These are phyloP conservation scores for Orius laevigatus DNA, from an alignment of 1,140 invertebrate species.

Conservation along the genomic window DNA sequence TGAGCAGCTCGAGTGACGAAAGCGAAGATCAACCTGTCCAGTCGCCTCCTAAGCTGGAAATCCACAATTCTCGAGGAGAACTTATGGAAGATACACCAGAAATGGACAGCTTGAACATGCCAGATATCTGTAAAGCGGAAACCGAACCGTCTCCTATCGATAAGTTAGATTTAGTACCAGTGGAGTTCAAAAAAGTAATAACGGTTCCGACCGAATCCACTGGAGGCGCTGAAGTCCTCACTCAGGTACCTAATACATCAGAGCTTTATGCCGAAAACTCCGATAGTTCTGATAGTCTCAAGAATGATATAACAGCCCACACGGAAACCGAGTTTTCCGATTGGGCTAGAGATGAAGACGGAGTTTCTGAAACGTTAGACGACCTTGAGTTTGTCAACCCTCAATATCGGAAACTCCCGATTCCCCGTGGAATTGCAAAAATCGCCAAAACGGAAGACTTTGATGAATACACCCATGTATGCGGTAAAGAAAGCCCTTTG, in stretches of 20 bases:
- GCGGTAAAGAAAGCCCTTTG: conserved; percentile 24
- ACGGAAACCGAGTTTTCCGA: conserved; percentile 74
- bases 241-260: conserved; percentile 21
- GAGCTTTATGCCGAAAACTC: conserved; percentile 30
- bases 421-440: conserved; percentile 22
- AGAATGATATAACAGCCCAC: conserved; percentile 40
- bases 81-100: conserved; percentile 37
- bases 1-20: conserved; percentile 25
- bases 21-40: conserved; percentile 11
- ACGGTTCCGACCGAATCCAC: conserved; percentile 14
- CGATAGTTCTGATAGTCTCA: conserved; percentile 26
- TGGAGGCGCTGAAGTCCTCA: conserved; percentile 16
- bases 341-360: conserved; percentile 59
- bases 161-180: conserved; percentile 19
- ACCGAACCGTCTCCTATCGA: conserved; percentile 4
- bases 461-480: conserved; percentile 28
- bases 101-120: conserved; percentile 18
- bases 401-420: conserved; percentile 31
- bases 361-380: conserved; percentile 51
- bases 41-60: conserved; percentile 38
- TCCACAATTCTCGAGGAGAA: conserved; percentile 46
- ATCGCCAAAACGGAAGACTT: conserved; percentile 28
- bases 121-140: conserved; percentile 19
- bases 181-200: conserved; percentile 18
- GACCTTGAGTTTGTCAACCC: conserved; percentile 44